Evolutionary conservation across 2,888 invertebrate species (phyloP).

Genomic region (Serrognathus titanus): DNA sequence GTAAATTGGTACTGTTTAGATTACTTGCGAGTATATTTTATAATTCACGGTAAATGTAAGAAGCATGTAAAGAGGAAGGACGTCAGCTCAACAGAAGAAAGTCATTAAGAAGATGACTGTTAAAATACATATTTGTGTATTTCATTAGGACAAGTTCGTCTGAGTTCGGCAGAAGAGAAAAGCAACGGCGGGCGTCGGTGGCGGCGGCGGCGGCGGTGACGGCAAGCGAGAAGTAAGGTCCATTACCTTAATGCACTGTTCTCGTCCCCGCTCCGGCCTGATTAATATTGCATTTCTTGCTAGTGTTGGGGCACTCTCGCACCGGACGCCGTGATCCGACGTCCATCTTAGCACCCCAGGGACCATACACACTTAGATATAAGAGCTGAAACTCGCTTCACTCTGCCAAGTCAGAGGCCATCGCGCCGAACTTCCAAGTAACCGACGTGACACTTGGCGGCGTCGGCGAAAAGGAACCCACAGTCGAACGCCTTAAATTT

Average conservation of each 20-base stretch:
- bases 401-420: constrained; percentile 29
- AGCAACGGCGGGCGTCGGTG: constrained; percentile 10
- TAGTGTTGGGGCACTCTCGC: constrained; percentile 41
- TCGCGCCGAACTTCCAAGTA: constrained; percentile 30
- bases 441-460: constrained; percentile 39
- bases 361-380: constrained; percentile 34
- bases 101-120: constrained; percentile 17
- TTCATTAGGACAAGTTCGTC: constrained; percentile 12
- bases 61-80: not conserved
- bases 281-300: constrained; percentile 64
- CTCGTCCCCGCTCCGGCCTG: constrained; percentile 49
- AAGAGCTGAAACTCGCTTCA: constrained; percentile 20
- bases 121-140: constrained; percentile 22
- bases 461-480: constrained; percentile 25
- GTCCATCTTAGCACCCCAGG: constrained; percentile 41
- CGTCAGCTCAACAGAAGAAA: not conserved
- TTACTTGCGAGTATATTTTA: no score
- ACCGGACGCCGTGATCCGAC: constrained; percentile 38
- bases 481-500: constrained; percentile 40
- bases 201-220: constrained; percentile 7
- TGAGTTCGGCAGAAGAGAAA: constrained; percentile 5
- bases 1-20: no score
- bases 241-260: constrained; percentile 51
- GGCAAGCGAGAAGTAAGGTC: constrained; percentile 37
- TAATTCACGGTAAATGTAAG: no score